phyloP scores from a whole-genome alignment of 1,140 invertebrate species.

The Drosophila jambulina region DNA sequence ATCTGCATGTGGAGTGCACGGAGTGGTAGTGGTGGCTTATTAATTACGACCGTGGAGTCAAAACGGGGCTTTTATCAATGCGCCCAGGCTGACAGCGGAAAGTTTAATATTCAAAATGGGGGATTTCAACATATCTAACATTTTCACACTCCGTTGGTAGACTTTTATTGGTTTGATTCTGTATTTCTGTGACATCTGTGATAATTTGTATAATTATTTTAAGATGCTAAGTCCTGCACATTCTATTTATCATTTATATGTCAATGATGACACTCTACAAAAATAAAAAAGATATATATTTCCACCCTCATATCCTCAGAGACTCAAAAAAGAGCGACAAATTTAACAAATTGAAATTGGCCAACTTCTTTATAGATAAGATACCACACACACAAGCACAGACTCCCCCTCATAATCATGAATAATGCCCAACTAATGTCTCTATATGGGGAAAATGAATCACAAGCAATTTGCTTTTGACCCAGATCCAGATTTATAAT shows the following conservation, averaged over 20 bases:
- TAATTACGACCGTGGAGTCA: conserved; percentile 27
- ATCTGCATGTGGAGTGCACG: conserved; percentile 17
- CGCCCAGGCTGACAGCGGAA: neutral
- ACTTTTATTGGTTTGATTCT: neutral
- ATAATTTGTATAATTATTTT: neutral
- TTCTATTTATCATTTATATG: neutral
- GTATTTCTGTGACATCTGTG: neutral
- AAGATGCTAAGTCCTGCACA: too few relatives aligned
- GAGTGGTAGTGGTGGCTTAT: conserved; percentile 19
- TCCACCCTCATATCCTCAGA: neutral
- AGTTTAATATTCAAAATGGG: neutral
- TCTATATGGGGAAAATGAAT: conserved; percentile 42
- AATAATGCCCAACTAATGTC: conserved; percentile 42
- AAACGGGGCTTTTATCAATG: conserved; percentile 24
- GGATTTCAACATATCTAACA: neutral
- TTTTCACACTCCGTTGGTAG: neutral
- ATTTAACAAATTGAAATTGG: conserved; percentile 36
- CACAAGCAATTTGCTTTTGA: conserved; percentile 53
- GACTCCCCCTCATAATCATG: conserved; percentile 32
- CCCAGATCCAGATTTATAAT: conserved; percentile 62
- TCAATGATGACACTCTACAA: neutral
- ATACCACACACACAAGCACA: conserved; percentile 2
- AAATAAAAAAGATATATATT: neutral
- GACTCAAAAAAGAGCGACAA: conserved; percentile 1
- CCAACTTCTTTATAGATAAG: conserved; percentile 17